A percentile compares a stretch with the other conserved stretches of the same genome.
Evolutionary conservation across 2,113 vertebrate species (phyloP).

Genomic region (Mus pahari): DNA sequence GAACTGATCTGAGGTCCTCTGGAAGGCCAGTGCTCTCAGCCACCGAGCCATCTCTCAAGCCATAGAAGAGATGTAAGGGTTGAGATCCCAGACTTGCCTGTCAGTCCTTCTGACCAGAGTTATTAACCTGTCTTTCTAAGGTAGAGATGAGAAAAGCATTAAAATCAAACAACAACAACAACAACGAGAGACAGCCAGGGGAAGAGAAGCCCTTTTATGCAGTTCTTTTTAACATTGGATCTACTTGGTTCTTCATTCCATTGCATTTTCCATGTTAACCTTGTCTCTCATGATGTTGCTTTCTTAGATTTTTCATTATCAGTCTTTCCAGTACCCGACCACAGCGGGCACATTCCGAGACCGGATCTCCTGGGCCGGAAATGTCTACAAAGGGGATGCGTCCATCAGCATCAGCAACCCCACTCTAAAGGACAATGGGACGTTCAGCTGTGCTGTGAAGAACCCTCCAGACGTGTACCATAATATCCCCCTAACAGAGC

Average conservation of each 20-base stretch:
- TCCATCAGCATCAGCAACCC: slow-evolving; percentile 91
- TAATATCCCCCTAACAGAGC: slow-evolving; percentile 87
- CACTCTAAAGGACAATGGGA: slow-evolving; percentile 92
- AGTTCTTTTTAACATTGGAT: neutral
- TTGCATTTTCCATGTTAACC: neutral
- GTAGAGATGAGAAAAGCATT: neutral
- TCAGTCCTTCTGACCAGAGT: slow-evolving; percentile 3
- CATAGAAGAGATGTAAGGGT: neutral
- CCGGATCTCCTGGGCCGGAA: slow-evolving; percentile 91
- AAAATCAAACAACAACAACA: neutral
- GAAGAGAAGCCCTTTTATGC: neutral
- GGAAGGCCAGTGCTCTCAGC: neutral
- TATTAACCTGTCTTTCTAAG: neutral
- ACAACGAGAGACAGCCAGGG: neutral
- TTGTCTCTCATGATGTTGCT: neutral
- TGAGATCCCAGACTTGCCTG: neutral
- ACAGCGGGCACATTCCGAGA: slow-evolving; percentile 87
- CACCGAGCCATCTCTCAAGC: neutral
- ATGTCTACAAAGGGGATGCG: slow-evolving; percentile 88
- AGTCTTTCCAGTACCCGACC: slow-evolving; percentile 87
- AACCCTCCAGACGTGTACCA: slow-evolving; percentile 96
- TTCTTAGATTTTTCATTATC: slow-evolving; percentile 94
- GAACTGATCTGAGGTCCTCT: neutral
- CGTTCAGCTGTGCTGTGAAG: slow-evolving; percentile 93
- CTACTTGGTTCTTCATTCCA: neutral